Base-by-base conservation (phyloP, 1,140 invertebrate genomes). In the Drepana arcuata region DNA sequence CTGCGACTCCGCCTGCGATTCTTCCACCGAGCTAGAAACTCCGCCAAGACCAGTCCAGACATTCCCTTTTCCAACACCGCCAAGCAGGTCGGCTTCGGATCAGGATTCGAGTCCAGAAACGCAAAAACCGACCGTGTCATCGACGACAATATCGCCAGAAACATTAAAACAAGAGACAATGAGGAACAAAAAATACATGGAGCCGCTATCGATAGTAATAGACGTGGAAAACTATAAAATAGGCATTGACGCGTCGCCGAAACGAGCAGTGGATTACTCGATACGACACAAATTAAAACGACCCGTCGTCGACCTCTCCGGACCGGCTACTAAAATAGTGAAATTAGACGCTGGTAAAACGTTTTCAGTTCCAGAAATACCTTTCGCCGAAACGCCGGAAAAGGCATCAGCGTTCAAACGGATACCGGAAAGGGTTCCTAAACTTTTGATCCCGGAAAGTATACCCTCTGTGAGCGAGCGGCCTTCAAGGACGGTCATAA, bases 1-100 rank as follows among this genome's bases (percentile, higher is more conserved):
- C 0, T 90, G 89, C 11, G 87, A 88, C 1, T 90, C 89, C 3
- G 89, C 89, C 27, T 88, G 84, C 48, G 88, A 84, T 53, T 82
- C 83, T 13, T 72, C 80, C 2, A 77, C 78, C 0, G 68, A 85
- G 69, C 44, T 83, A 21, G 69, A 80, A 64, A 74, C 84, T 28
- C 83, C 53, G 47, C 87, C 72, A 49, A 80, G 64, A 28, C 84
- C 54, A 36, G 83, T 43, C 40, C 84, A 63, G 60, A 84, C 52
- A 40, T 81, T 65, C 36, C 83, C 46, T 14, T 85, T 54, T 67
- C 86, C 51, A 0, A 84, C 81, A 16, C 83, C 81, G 34, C 83
- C 53, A 41, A 88, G 77, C 59, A 72, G 60, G 64, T 86, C 63
- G 36, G 84, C 55, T 0, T 84, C 71, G n/a, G 75, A 82, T 32